phyloP scores from a whole-genome alignment of 2,888 invertebrate genomes.

The Dicycla oo region DNA sequence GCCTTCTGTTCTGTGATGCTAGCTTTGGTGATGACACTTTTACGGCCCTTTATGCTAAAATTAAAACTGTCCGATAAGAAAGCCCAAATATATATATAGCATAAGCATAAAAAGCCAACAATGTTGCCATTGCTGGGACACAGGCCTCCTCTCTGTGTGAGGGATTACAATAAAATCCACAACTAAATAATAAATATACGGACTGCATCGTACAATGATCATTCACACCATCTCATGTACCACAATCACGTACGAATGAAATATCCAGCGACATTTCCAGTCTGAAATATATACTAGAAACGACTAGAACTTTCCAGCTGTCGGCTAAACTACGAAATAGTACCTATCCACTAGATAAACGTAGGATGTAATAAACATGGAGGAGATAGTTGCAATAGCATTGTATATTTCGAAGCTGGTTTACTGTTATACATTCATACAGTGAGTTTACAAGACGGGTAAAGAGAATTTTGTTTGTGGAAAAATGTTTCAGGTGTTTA shows the following conservation, averaged over 20 bases:
- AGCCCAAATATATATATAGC: not conserved
- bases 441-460: slow-evolving; percentile 7
- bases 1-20: too few species aligned
- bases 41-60: not conserved
- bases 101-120: not conserved
- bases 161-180: slow-evolving; percentile 28
- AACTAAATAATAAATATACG: slow-evolving; percentile 47
- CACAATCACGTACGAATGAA: slow-evolving; percentile 76
- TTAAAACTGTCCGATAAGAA: not conserved
- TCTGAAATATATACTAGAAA: slow-evolving; percentile 68
- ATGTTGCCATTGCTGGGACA: not conserved
- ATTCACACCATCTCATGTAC: slow-evolving; percentile 67
- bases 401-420: slow-evolving; percentile 33
- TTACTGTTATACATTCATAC: slow-evolving; percentile 30
- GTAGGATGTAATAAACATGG: slow-evolving; percentile 56
- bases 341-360: slow-evolving; percentile 48
- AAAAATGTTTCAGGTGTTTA: slow-evolving; percentile 12
- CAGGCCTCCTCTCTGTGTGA: not conserved
- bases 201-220: slow-evolving; percentile 58
- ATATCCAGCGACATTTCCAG: slow-evolving; percentile 70
- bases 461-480: slow-evolving; percentile 28
- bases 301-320: slow-evolving; percentile 65
- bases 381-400: slow-evolving; percentile 35
- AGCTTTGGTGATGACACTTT: not conserved
- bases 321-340: slow-evolving; percentile 69